These are phyloP conservation scores for Tapera naevia DNA, from an alignment of 2,797 vertebrate species.

Conservation along the genomic window DNA sequence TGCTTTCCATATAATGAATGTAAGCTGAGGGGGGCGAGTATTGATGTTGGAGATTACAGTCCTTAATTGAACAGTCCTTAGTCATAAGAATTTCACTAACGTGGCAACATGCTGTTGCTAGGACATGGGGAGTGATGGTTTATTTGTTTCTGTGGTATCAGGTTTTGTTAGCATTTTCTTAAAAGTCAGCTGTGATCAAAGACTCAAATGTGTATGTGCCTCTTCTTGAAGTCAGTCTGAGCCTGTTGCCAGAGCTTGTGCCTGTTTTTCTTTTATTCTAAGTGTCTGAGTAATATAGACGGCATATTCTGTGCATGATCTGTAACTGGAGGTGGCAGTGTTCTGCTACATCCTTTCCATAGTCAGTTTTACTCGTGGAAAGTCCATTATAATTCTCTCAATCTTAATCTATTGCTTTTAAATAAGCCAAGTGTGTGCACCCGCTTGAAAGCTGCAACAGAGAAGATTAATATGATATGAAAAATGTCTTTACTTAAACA, in stretches of 20 bases:
- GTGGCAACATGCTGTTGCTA: background rate
- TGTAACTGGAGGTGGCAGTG: conserved; percentile 74
- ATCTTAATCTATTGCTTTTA: conserved; percentile 62
- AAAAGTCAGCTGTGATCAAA: conserved; percentile 10
- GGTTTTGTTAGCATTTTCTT: background rate
- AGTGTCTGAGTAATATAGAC: background rate
- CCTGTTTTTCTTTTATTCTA: conserved; percentile 17
- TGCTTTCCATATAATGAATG: background rate
- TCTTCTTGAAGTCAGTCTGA: conserved; percentile 23
- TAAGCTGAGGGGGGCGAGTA: background rate
- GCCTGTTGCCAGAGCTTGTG: background rate
- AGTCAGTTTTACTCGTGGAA: conserved; percentile 40
- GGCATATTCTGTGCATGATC: conserved; percentile 1
- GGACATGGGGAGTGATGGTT: background rate
- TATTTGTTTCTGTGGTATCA: background rate
- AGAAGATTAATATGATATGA: conserved; percentile 64
- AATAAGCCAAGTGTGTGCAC: conserved; percentile 53
- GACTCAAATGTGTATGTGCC: background rate
- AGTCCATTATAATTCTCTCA: conserved; percentile 55
- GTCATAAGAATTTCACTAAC: background rate
- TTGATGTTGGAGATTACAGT: background rate
- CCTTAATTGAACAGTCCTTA: background rate
- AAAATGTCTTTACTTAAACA: conserved; percentile 68
- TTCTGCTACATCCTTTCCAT: conserved; percentile 63
- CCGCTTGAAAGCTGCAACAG: conserved; percentile 47